These are phyloP conservation scores for Anomalospiza imberbis DNA, from an alignment of 2,797 vertebrate species.

Conservation along the genomic window DNA sequence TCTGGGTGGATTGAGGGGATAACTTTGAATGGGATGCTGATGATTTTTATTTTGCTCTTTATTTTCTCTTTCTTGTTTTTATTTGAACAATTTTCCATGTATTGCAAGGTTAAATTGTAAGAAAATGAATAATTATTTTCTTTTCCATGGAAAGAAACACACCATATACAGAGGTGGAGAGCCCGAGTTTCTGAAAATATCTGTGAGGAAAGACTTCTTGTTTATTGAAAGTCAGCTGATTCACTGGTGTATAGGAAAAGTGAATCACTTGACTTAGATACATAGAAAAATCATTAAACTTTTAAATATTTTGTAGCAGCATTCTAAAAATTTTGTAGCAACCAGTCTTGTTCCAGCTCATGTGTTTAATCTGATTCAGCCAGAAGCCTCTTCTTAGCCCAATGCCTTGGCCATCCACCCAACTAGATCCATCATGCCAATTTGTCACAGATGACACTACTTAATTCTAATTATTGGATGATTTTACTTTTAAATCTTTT, in stretches of 20 bases:
- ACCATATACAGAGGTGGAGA: neutral
- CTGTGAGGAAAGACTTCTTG: neutral
- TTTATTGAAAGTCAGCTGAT: neutral
- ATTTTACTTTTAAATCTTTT: slow-evolving; percentile 40
- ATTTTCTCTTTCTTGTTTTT: neutral
- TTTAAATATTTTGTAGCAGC: neutral
- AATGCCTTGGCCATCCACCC: neutral
- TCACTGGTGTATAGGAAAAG: neutral
- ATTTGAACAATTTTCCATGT: neutral
- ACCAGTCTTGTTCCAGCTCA: neutral
- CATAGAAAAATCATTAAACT: neutral
- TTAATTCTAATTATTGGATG: slow-evolving; percentile 51
- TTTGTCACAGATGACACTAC: slow-evolving; percentile 5
- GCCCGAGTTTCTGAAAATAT: neutral
- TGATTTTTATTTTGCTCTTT: neutral
- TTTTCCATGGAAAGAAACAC: neutral
- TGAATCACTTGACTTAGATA: neutral
- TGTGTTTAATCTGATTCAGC: neutral
- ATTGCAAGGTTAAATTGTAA: neutral
- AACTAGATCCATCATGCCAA: slow-evolving; percentile 19
- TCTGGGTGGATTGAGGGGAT: neutral
- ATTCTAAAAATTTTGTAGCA: neutral
- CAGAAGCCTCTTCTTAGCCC: neutral
- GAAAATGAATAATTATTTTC: neutral
- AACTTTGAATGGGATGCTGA: neutral